Evolutionary conservation across 2,113 vertebrate species (phyloP).

Genomic region (Hepsetus odoe): DNA sequence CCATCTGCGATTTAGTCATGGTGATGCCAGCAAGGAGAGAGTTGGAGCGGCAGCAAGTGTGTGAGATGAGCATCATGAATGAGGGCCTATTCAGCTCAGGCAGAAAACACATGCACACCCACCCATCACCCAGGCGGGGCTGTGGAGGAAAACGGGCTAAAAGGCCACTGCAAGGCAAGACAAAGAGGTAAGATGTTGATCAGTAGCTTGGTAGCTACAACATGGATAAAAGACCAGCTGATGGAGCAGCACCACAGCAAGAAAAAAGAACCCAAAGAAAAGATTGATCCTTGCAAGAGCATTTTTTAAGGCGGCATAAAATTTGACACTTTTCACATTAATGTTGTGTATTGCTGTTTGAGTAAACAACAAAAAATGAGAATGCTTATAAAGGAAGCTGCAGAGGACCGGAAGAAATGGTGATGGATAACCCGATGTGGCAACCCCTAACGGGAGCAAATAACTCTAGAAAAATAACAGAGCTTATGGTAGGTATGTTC

Average conservation of each 20-base stretch:
- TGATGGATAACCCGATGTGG: too few species aligned
- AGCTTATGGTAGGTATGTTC: too few species aligned
- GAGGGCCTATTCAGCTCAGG: constrained; percentile 45
- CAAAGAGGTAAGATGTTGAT: not conserved
- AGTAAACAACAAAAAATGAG: too few species aligned
- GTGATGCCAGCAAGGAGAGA: constrained; percentile 77
- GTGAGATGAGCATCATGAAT: constrained; percentile 48
- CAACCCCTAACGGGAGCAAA: too few species aligned
- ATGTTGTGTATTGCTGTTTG: too few species aligned
- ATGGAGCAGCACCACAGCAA: not conserved
- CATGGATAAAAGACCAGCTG: not conserved
- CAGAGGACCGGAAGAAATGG: too few species aligned
- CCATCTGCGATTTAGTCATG: constrained; percentile 83
- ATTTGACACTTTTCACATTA: too few species aligned
- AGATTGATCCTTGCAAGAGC: too few species aligned
- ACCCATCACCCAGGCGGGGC: constrained; percentile 10
- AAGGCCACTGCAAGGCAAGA: constrained; percentile 21
- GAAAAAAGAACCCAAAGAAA: not conserved
- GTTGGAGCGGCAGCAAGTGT: constrained; percentile 45
- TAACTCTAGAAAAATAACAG: too few species aligned
- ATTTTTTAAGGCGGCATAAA: too few species aligned
- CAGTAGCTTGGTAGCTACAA: not conserved
- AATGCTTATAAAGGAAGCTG: too few species aligned
- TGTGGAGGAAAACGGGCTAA: constrained; percentile 44
- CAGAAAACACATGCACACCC: constrained; percentile 36